Percentiles rank a stretch among this genome's conserved stretches.
These are phyloP conservation scores for Mungos mungo DNA, from an alignment of 2,113 vertebrate species.

Conservation along the genomic window DNA sequence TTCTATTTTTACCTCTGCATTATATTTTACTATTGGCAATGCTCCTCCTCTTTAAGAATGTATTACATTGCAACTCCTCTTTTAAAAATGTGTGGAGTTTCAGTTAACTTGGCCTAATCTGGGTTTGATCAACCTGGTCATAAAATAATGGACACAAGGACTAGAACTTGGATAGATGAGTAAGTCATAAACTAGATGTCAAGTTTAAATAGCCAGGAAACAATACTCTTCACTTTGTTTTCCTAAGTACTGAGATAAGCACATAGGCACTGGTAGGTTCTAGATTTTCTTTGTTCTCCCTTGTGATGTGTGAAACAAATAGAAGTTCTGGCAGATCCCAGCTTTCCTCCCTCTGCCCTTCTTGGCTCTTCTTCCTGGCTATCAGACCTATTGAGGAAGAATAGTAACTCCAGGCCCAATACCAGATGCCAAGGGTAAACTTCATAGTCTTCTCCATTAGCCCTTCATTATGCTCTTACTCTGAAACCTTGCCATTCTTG, in stretches of 20 bases:
- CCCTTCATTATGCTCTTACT: background rate
- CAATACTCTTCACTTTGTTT: background rate
- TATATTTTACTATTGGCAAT: background rate
- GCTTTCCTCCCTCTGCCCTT: background rate
- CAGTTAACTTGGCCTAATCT: background rate
- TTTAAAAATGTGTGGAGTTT: background rate
- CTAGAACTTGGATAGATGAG: background rate
- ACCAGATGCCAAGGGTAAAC: background rate
- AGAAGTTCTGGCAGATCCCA: background rate
- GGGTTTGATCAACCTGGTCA: background rate
- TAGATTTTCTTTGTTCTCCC: background rate
- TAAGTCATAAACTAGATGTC: background rate
- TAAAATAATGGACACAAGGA: background rate
- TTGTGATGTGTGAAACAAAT: background rate
- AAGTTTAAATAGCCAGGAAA: background rate
- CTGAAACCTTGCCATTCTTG: background rate
- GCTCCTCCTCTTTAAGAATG: background rate
- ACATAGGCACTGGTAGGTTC: background rate
- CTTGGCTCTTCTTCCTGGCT: background rate
- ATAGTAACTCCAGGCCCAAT: background rate
- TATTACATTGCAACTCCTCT: background rate
- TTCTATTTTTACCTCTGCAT: background rate
- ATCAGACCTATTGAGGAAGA: too few relatives aligned
- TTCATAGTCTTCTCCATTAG: background rate
- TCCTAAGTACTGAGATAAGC: background rate